Evolutionary conservation across 2,113 vertebrate genomes (phyloP).

Genomic region (Scopus umbretta): DNA sequence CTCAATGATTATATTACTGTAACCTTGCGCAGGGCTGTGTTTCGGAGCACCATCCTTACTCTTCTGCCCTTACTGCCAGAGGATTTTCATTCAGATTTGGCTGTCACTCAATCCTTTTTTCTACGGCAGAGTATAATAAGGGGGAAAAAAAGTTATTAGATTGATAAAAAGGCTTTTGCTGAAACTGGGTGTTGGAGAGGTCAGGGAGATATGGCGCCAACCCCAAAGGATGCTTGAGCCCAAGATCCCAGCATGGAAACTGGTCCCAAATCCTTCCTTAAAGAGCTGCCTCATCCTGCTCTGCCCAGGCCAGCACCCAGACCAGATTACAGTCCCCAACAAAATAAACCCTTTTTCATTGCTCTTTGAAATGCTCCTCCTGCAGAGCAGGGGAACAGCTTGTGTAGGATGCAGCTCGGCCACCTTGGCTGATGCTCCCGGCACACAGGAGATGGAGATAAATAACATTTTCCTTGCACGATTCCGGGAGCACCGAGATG

Average conservation of each 20-base stretch:
- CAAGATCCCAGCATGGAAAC: not conserved
- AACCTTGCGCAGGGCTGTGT: not conserved
- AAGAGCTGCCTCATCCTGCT: not conserved
- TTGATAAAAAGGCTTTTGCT: not conserved
- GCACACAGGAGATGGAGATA: not conserved
- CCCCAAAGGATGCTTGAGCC: not conserved
- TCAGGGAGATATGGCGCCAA: fast-evolving
- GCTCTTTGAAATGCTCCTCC: not conserved
- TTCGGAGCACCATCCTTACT: not conserved
- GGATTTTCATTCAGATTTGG: not conserved
- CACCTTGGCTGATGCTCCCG: not conserved
- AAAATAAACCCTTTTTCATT: not conserved
- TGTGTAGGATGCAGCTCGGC: not conserved
- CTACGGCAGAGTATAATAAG: not conserved
- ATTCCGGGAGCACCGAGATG: not conserved
- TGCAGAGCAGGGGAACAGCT: not conserved
- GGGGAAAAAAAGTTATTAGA: not conserved
- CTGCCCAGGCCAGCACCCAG: not conserved
- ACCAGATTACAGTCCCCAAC: not conserved
- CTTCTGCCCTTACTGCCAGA: not conserved
- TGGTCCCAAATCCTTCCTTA: not conserved
- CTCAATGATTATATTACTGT: not conserved
- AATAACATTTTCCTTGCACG: not conserved
- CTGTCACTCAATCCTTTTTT: not conserved
- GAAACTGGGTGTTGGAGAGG: not conserved